phyloP scores from a whole-genome alignment of 2,888 invertebrate species.

The Mechanitis messenoides region DNA sequence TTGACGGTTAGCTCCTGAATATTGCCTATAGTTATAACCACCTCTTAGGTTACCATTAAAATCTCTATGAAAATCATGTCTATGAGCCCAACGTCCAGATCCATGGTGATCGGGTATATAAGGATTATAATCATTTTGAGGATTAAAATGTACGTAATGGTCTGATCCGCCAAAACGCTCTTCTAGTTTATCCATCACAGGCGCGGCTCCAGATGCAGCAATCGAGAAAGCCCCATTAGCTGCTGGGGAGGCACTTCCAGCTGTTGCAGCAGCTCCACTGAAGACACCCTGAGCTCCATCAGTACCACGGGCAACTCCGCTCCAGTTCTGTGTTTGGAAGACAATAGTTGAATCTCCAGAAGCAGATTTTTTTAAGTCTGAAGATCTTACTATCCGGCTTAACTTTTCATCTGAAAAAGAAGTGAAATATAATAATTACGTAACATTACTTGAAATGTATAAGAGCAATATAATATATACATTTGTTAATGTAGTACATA shows the following conservation, averaged over 20 bases:
- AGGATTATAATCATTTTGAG: too few relatives aligned
- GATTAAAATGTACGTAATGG: conserved; percentile 4
- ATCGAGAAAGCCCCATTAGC: conserved; percentile 43
- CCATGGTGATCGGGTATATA: neutral
- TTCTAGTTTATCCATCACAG: conserved; percentile 7
- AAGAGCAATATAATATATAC: too few relatives aligned
- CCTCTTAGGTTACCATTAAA: conserved; percentile 21
- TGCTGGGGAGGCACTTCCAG: conserved; percentile 35
- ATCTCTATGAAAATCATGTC: conserved; percentile 1
- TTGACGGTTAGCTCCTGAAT: conserved; percentile 1
- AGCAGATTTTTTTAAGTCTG: conserved; percentile 25
- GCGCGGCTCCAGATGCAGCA: conserved; percentile 19
- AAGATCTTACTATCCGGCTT: conserved; percentile 39
- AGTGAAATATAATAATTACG: neutral
- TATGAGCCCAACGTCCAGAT: neutral
- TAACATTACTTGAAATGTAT: neutral
- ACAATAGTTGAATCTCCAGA: conserved; percentile 33
- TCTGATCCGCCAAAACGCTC: conserved; percentile 13
- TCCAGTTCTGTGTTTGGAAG: conserved; percentile 54
- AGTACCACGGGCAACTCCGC: conserved; percentile 41
- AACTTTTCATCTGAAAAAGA: conserved; percentile 36
- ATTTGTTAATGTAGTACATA: too few relatives aligned
- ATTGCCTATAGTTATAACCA: conserved; percentile 5
- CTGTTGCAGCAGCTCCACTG: conserved; percentile 47
- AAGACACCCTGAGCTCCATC: conserved; percentile 48